Evolutionary conservation across 2,888 invertebrate genomes (phyloP).

Genomic region (Drosophila prostipennis): DNA sequence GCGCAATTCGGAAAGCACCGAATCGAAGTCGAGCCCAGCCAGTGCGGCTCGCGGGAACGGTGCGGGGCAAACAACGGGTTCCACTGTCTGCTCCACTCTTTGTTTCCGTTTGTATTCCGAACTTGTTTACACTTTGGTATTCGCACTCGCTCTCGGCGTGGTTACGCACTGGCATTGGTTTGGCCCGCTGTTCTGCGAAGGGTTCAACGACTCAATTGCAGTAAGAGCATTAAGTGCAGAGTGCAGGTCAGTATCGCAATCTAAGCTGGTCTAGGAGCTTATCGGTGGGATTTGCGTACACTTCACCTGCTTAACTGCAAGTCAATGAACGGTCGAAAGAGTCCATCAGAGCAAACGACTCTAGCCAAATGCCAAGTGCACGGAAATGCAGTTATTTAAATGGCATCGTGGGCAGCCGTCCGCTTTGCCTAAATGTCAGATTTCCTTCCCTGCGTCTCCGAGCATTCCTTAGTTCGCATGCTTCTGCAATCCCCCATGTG

Average conservation of each 20-base stretch:
- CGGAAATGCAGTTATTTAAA: constrained; percentile 1
- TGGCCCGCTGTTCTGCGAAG: constrained; percentile 58
- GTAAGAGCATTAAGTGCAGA: background rate
- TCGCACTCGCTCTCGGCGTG: constrained; percentile 18
- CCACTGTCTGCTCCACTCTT: constrained; percentile 25
- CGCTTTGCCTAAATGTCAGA: constrained; percentile 49
- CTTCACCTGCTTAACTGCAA: background rate
- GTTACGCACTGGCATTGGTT: constrained; percentile 28
- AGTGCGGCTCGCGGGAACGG: constrained; percentile 1
- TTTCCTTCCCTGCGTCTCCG: constrained; percentile 11
- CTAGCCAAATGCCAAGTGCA: background rate
- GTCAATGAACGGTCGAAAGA: constrained; percentile 29
- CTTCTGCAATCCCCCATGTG: too few species aligned
- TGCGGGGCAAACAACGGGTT: constrained; percentile 13
- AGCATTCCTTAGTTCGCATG: background rate
- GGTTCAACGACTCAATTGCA: constrained; percentile 67
- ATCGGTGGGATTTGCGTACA: constrained; percentile 4
- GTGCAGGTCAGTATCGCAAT: constrained; percentile 13
- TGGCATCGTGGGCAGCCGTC: background rate
- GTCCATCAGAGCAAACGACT: background rate
- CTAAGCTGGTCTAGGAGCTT: background rate
- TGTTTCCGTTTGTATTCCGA: constrained; percentile 18
- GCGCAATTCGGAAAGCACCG: constrained; percentile 1
- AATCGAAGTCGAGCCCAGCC: constrained; percentile 30
- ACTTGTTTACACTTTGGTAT: constrained; percentile 20